A percentile compares a stretch with the other conserved stretches of the same genome.
These are phyloP conservation scores for Pao palembangensis DNA, from an alignment of 2,113 vertebrate species.

Conservation along the genomic window DNA sequence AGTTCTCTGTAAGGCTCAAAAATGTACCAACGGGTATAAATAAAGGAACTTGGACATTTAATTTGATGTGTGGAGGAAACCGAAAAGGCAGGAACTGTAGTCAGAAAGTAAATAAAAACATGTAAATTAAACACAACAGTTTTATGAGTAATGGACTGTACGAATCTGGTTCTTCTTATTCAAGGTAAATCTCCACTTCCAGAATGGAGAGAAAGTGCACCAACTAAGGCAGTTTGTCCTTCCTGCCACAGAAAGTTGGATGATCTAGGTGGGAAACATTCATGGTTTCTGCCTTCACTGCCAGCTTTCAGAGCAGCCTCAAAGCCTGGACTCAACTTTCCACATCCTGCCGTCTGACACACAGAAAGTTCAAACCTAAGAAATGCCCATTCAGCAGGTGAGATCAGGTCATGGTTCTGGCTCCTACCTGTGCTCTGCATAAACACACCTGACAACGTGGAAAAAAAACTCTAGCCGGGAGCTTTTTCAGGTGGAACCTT, in stretches of 20 bases:
- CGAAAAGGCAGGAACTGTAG: no score
- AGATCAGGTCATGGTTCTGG: not conserved
- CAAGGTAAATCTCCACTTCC: no score
- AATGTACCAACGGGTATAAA: no score
- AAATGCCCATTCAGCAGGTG: not conserved
- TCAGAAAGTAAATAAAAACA: no score
- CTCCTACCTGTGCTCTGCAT: not conserved
- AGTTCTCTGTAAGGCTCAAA: no score
- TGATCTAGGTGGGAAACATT: slow-evolving; percentile 25
- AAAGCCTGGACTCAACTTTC: slow-evolving; percentile 14
- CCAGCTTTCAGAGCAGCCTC: slow-evolving; percentile 8
- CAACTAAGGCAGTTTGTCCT: slow-evolving; percentile 13
- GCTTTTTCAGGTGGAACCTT: slow-evolving; percentile 22
- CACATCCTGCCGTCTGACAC: slow-evolving; percentile 1
- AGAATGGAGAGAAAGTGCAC: not conserved
- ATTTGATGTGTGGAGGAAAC: no score
- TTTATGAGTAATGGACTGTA: no score
- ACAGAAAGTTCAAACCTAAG: not conserved
- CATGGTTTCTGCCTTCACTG: not conserved
- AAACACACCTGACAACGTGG: slow-evolving; percentile 27
- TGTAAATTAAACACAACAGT: no score
- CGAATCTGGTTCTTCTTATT: no score
- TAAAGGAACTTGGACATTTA: no score
- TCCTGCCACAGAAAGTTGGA: slow-evolving; percentile 14
- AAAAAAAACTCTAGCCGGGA: slow-evolving; percentile 7